These are phyloP conservation scores for Peromyscus attwateri DNA, from an alignment of 2,797 vertebrate genomes.

Conservation along the genomic window DNA sequence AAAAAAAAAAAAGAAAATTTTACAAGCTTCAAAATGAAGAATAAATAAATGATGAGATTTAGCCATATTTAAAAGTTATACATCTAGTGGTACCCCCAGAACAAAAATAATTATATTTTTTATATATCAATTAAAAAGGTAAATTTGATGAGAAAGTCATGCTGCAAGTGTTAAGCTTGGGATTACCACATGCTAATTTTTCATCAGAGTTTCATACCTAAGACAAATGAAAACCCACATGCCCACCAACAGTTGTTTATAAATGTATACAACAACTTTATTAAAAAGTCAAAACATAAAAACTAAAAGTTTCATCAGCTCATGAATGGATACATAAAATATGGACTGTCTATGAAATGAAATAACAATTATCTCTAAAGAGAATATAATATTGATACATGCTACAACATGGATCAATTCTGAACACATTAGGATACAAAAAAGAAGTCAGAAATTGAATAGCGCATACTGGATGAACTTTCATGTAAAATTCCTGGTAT, in stretches of 20 bases:
- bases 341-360: background rate
- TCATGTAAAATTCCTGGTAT: background rate
- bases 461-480: background rate
- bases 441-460: background rate
- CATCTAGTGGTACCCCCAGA: background rate
- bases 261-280: background rate
- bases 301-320: background rate
- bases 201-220: background rate
- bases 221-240: constrained; percentile 23
- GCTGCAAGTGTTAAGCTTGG: background rate
- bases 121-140: background rate
- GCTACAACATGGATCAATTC: background rate
- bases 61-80: background rate
- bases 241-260: background rate
- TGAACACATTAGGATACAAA: background rate
- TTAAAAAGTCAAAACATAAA: constrained; percentile 6
- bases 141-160: background rate
- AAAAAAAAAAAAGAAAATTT: background rate
- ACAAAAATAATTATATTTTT: background rate
- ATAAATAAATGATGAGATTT: background rate
- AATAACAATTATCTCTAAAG: background rate
- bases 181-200: background rate
- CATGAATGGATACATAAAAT: constrained; percentile 32
- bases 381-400: background rate
- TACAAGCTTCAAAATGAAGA: background rate